Evolutionary conservation across 2,113 vertebrate species (phyloP).

Genomic region (Rhizomys pruinosus): DNA sequence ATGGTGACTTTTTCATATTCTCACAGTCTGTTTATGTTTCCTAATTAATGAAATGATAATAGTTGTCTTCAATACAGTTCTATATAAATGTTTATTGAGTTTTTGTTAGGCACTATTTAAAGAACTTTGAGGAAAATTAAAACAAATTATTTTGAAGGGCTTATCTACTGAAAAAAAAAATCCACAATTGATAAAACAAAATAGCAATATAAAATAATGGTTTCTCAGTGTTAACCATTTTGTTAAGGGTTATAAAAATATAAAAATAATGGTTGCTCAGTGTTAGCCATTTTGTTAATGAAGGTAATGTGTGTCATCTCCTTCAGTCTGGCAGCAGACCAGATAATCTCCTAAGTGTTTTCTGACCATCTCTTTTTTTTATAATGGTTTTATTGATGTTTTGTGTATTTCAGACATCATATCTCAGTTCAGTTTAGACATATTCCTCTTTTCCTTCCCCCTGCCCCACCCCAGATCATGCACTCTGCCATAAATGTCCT

Average conservation of each 20-base stretch:
- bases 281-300: neutral
- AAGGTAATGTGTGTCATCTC: neutral
- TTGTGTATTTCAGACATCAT: no score
- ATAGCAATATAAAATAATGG: no score
- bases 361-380: neutral
- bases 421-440: no score
- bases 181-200: constrained; percentile 48
- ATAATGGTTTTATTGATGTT: no score
- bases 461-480: no score
- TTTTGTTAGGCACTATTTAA: constrained; percentile 51
- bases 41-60: constrained; percentile 66
- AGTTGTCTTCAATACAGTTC: constrained; percentile 54
- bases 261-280: constrained; percentile 34
- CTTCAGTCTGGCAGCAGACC: neutral
- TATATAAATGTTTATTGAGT: constrained; percentile 65
- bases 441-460: no score
- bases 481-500: no score
- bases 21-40: constrained; percentile 66
- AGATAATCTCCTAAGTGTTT: neutral
- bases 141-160: constrained; percentile 32
- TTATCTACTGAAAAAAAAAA: neutral
- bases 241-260: no score
- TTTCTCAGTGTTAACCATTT: no score
- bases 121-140: constrained; percentile 37
- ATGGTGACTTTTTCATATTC: constrained; percentile 54